Evolutionary conservation across 2,888 invertebrate genomes (phyloP).

Genomic region (Drosophila nigricruria): DNA sequence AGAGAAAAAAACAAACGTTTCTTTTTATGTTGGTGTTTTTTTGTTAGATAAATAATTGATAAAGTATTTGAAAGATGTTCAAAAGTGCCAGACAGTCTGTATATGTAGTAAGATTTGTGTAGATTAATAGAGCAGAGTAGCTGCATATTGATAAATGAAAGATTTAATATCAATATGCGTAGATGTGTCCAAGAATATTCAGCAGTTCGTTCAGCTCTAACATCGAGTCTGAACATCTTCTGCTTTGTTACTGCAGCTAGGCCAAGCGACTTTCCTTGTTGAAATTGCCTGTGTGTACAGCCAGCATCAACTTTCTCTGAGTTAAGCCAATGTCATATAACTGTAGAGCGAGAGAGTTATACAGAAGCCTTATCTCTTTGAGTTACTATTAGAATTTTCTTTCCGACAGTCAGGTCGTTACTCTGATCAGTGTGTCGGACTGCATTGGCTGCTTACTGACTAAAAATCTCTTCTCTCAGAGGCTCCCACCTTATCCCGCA

Average conservation of each 20-base stretch:
- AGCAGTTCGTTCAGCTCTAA: not conserved
- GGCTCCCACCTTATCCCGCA: too few relatives aligned
- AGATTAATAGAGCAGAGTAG: not conserved
- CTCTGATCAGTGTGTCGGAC: too few relatives aligned
- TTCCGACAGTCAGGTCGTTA: too few relatives aligned
- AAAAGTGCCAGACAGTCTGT: not conserved
- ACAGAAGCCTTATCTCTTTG: not conserved
- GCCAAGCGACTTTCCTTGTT: too few relatives aligned
- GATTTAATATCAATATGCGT: not conserved
- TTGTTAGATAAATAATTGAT: slow-evolving; percentile 4
- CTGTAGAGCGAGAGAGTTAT: not conserved
- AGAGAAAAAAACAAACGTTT: not conserved
- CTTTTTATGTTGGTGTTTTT: not conserved
- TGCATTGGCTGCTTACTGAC: too few relatives aligned
- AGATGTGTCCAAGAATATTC: not conserved
- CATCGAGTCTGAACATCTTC: too few relatives aligned
- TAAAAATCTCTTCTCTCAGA: too few relatives aligned
- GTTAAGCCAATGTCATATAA: not conserved
- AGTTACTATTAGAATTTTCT: too few relatives aligned
- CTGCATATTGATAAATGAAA: not conserved
- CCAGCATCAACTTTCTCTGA: not conserved
- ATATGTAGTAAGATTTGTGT: not conserved
- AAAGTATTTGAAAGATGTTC: slow-evolving; percentile 5
- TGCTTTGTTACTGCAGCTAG: too few relatives aligned
- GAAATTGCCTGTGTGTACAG: too few relatives aligned